Conservation (phyloP, 2,113 vertebrate genomes). For the Ceyx melanurus region DNA sequence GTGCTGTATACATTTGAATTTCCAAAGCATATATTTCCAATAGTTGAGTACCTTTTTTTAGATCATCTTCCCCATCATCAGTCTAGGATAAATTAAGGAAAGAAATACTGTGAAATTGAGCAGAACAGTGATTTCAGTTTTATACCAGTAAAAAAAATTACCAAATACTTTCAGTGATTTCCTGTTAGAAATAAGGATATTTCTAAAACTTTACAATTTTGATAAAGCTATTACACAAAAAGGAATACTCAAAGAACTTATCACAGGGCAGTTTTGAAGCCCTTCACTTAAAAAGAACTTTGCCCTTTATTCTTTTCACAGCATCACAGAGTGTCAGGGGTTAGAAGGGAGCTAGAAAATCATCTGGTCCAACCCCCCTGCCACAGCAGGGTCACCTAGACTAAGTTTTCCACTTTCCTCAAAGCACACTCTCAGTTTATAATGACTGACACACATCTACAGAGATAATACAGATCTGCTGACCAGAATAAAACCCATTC, state of each 20-base stretch:
- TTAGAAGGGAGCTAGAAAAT: too few species aligned
- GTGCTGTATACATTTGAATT: conserved; percentile 99
- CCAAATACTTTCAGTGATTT: conserved; percentile 8
- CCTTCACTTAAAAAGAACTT: background rate
- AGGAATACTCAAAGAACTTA: background rate
- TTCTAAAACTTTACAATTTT: background rate
- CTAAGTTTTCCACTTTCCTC: background rate
- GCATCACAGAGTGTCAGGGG: too few species aligned
- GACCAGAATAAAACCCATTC: background rate
- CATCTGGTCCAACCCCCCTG: too few species aligned
- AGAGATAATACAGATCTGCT: background rate
- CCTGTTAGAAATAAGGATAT: background rate
- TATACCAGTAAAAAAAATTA: background rate
- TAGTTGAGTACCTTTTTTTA: conserved; percentile 98
- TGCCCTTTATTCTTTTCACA: background rate
- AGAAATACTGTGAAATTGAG: conserved; percentile 57
- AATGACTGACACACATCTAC: background rate
- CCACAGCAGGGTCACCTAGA: too few species aligned
- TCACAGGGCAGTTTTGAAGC: background rate
- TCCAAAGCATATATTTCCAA: conserved; percentile 99
- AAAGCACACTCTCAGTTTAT: background rate
- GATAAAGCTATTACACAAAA: background rate
- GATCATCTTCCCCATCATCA: conserved; percentile 97
- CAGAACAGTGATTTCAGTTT: conserved; percentile 27
- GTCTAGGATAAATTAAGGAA: conserved; percentile 81